Base-by-base conservation (phyloP, 2,797 vertebrate genomes). In the Poecile montanus region DNA sequence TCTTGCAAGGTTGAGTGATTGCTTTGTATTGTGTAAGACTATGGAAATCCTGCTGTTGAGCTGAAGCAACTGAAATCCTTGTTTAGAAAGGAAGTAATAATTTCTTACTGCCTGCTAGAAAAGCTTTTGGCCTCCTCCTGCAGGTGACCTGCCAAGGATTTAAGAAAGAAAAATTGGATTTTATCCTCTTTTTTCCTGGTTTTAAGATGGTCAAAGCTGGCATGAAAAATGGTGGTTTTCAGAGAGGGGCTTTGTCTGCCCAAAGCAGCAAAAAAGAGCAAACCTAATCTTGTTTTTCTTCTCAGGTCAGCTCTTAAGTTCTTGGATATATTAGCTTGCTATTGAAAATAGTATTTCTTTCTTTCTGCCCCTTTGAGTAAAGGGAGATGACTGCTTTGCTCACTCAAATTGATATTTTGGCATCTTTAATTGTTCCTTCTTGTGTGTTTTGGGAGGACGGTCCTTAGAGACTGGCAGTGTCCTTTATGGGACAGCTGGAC, bases 201-300 rank as follows among this genome's bases (percentile, higher is more conserved):
- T 91, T 96, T 95, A 96, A 94, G 91, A 86, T 93, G 67, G 91
- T 86, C 62, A 93, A 93, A 96, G 91, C 89, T 94, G 93, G 88
- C 94, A 60, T 89, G 67, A 50, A 96, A 93, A 95, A 84, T 53
- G 76, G 85, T 72, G 29, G 30, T 66, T 93, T 92, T 92, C 85
- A 91, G 56, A 91, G 90, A 90, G 70, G n/a, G 53, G 15, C 73
- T 94, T 94, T 95, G 81, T 92, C 81, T 93, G 51, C 56, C 60
- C 58, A 85, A 58, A 91, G 83, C 73, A 90, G 66, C 26, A 89
- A 53, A 65, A 80, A 78, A 62, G 85, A 91, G 73, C 75, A 81
- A 93, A 66, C 66, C 60, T 92, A 76, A 94, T 94, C 91, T 91
- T 84, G 63, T 84, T 95, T 86, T 91, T 92, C 38, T 94, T 93